Percentiles rank a stretch among this genome's conserved stretches.
Conservation (phyloP, 2,888 invertebrate species). For the Gortyna flavago region DNA sequence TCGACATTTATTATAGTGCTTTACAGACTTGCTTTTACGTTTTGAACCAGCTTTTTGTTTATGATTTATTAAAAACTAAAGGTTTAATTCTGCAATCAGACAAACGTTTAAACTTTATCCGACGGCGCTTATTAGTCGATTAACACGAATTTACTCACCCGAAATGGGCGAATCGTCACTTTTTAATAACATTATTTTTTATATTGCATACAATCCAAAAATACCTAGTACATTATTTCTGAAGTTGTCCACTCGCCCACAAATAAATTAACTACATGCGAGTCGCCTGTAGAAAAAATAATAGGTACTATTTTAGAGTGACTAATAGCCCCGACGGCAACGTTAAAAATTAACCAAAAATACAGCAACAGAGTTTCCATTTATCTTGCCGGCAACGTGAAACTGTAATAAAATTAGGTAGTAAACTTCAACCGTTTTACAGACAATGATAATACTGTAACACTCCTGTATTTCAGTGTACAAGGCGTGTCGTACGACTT, state of each 20-base stretch:
- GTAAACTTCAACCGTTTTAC: conserved; percentile 15
- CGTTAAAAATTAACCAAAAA: conserved; percentile 19
- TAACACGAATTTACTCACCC: neutral
- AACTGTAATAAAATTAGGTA: conserved; percentile 26
- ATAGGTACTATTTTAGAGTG: neutral
- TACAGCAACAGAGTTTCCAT: neutral
- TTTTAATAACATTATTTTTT: neutral
- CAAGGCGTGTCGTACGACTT: conserved; percentile 75
- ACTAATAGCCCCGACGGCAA: neutral
- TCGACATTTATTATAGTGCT: neutral
- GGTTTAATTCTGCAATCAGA: neutral
- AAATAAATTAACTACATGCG: neutral
- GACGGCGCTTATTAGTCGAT: neutral
- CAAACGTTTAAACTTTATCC: neutral
- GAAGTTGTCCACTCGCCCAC: neutral
- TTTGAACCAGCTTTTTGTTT: neutral
- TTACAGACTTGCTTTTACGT: neutral
- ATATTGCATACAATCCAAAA: neutral
- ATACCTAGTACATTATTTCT: neutral
- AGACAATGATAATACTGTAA: conserved; percentile 35
- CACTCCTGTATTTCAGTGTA: conserved; percentile 70
- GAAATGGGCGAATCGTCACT: neutral
- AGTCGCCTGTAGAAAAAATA: neutral
- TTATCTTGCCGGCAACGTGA: conserved; percentile 16
- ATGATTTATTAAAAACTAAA: conserved; percentile 1